phyloP scores from a whole-genome alignment of 2,113 vertebrate species.

The Gasterosteus nipponicus region DNA sequence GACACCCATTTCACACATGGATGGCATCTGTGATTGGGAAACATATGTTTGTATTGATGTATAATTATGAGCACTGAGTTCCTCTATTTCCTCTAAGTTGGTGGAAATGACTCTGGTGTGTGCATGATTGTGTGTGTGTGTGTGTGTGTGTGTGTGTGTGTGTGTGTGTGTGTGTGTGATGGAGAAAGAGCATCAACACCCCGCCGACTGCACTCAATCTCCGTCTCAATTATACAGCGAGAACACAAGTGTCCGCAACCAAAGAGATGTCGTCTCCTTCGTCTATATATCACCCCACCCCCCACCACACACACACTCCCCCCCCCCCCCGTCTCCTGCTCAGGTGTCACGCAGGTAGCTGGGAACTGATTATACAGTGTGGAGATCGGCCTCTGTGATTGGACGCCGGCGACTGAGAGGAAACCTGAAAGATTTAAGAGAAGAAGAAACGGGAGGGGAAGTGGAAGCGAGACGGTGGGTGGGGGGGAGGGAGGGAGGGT shows the following conservation, averaged over 20 bases:
- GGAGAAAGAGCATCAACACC: slow-evolving; percentile 66
- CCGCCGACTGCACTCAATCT: slow-evolving; percentile 71
- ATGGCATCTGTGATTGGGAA: slow-evolving; percentile 78
- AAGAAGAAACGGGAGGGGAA: slow-evolving; percentile 52
- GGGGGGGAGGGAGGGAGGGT: slow-evolving; percentile 69
- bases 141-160: no score
- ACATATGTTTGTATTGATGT: slow-evolving; percentile 82
- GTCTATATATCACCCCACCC: slow-evolving; percentile 37
- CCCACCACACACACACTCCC: not conserved
- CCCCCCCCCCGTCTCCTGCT: slow-evolving; percentile 15
- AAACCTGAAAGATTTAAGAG: slow-evolving; percentile 50
- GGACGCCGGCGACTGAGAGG: not conserved
- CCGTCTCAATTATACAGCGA: slow-evolving; percentile 79
- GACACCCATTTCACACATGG: slow-evolving; percentile 85
- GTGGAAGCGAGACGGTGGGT: slow-evolving; percentile 55
- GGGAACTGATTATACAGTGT: slow-evolving; percentile 44
- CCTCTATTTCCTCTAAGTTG: slow-evolving; percentile 71
- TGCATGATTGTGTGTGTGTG: slow-evolving; percentile 38
- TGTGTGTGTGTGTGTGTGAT: slow-evolving; percentile 19
- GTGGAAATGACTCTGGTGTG: slow-evolving; percentile 60
- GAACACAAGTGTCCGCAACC: slow-evolving; percentile 75
- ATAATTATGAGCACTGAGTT: slow-evolving; percentile 79
- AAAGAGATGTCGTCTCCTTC: slow-evolving; percentile 68
- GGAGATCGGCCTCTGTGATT: slow-evolving; percentile 28
- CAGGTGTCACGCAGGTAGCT: slow-evolving; percentile 64